Evolutionary conservation across 2,888 invertebrate species (phyloP).

Genomic region (Microctonus brassicae): DNA sequence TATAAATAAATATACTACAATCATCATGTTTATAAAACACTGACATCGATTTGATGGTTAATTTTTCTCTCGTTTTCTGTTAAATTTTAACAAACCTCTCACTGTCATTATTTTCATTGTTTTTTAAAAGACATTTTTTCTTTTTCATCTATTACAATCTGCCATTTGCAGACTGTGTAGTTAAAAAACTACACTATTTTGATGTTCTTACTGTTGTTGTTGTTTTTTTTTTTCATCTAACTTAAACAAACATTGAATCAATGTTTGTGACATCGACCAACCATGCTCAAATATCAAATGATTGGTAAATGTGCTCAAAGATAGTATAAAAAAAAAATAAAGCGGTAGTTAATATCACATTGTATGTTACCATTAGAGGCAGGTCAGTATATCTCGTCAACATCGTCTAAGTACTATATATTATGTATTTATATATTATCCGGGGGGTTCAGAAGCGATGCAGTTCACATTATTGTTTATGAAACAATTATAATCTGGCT

Average conservation of each 20-base stretch:
- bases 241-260: slow-evolving; percentile 34
- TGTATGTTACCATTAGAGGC: slow-evolving; percentile 44
- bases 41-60: slow-evolving; percentile 55
- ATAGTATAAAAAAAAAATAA: slow-evolving; percentile 40
- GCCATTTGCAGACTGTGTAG: slow-evolving; percentile 14
- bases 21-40: slow-evolving; percentile 69
- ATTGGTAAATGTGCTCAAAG: slow-evolving; percentile 32
- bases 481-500: slow-evolving; percentile 28
- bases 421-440: slow-evolving; percentile 26
- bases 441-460: slow-evolving; percentile 46
- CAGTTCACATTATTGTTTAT: slow-evolving; percentile 37
- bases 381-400: slow-evolving; percentile 42
- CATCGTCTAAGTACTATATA: slow-evolving; percentile 47
- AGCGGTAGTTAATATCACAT: slow-evolving; percentile 48
- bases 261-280: slow-evolving; percentile 36
- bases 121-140: slow-evolving; percentile 53
- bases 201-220: slow-evolving; percentile 19
- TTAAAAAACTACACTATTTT: too few species aligned
- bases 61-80: slow-evolving; percentile 53
- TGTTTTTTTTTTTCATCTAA: slow-evolving; percentile 34
- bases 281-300: slow-evolving; percentile 33
- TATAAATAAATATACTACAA: slow-evolving; percentile 66
- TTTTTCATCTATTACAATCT: slow-evolving; percentile 7
- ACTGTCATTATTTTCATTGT: slow-evolving; percentile 51
- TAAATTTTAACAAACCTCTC: slow-evolving; percentile 68